A percentile compares a stretch with the other conserved stretches of the same genome.
Evolutionary conservation across 2,888 invertebrate species (phyloP).

Genomic region (Incurvaria masculella): DNA sequence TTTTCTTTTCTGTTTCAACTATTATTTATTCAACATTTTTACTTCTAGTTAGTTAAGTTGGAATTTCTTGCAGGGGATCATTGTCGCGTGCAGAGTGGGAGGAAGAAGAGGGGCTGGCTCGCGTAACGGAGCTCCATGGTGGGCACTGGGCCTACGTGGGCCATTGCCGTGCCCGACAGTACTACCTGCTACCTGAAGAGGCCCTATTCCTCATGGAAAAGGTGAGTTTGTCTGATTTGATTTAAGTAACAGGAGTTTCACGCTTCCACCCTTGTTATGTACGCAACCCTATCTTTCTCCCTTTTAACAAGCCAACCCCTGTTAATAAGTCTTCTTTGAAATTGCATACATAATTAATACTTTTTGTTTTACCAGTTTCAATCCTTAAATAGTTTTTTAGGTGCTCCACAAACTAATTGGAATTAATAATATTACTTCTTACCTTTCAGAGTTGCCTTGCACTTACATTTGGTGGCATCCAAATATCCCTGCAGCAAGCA

Average conservation of each 20-base stretch:
- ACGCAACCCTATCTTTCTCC: too few relatives aligned
- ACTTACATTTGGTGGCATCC: conserved; percentile 52
- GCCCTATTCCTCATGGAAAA: conserved; percentile 63
- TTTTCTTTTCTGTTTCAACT: too few relatives aligned
- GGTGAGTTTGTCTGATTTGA: conserved; percentile 34
- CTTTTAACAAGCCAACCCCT: too few relatives aligned
- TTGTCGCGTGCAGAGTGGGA: conserved; percentile 58
- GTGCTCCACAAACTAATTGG: too few relatives aligned
- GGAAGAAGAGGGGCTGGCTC: conserved; percentile 46
- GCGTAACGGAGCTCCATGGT: conserved; percentile 53
- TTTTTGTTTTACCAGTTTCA: conserved; percentile 8
- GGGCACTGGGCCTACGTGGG: conserved; percentile 57
- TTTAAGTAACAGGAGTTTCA: neutral
- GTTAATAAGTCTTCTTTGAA: conserved; percentile 1
- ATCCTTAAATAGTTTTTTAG: too few relatives aligned
- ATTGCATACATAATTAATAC: conserved; percentile 6
- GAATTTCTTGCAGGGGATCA: conserved; percentile 38
- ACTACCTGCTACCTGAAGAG: conserved; percentile 63
- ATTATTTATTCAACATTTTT: neutral
- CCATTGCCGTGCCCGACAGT: conserved; percentile 36
- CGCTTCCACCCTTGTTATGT: too few relatives aligned
- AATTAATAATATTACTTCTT: conserved; percentile 12
- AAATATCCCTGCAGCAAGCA: conserved; percentile 64
- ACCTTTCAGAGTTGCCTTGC: conserved; percentile 58
- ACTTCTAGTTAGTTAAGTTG: neutral